Conservation (phyloP, 2,888 invertebrate genomes). For the Dryadula phaetusa region DNA sequence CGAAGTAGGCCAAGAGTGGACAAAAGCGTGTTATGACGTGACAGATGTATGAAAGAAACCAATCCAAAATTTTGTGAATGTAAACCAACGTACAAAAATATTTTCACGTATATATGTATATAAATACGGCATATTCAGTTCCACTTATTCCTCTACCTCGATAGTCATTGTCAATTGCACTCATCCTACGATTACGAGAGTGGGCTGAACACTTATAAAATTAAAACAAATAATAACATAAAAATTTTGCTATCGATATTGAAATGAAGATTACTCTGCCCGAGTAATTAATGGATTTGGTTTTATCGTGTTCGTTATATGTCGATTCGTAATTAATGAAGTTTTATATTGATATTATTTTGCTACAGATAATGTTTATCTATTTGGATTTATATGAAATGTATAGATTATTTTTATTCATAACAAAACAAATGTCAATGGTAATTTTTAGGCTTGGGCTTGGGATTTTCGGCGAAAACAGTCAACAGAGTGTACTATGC, state of each 20-base stretch:
- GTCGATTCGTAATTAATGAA: conserved; percentile 10
- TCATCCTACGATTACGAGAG: conserved; percentile 18
- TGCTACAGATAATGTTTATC: not conserved
- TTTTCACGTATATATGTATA: not conserved
- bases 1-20: too few relatives aligned
- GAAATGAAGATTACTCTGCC: conserved; percentile 5
- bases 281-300: conserved; percentile 18
- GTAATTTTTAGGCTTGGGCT: too few relatives aligned
- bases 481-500: too few relatives aligned
- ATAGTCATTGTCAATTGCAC: conserved; percentile 20
- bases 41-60: not conserved
- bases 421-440: too few relatives aligned
- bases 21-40: too few relatives aligned
- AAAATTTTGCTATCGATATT: conserved; percentile 16
- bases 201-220: conserved; percentile 21
- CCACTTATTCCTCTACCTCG: conserved; percentile 1
- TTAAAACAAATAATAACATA: conserved; percentile 21
- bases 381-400: too few relatives aligned
- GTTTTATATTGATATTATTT: conserved; percentile 12
- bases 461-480: too few relatives aligned
- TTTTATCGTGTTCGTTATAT: conserved; percentile 17
- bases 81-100: not conserved
- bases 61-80: not conserved
- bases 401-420: too few relatives aligned
- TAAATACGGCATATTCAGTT: not conserved